Percentiles rank a stretch among this genome's conserved stretches.
Conservation (phyloP, 2,113 vertebrate genomes). For the Turnix velox region DNA sequence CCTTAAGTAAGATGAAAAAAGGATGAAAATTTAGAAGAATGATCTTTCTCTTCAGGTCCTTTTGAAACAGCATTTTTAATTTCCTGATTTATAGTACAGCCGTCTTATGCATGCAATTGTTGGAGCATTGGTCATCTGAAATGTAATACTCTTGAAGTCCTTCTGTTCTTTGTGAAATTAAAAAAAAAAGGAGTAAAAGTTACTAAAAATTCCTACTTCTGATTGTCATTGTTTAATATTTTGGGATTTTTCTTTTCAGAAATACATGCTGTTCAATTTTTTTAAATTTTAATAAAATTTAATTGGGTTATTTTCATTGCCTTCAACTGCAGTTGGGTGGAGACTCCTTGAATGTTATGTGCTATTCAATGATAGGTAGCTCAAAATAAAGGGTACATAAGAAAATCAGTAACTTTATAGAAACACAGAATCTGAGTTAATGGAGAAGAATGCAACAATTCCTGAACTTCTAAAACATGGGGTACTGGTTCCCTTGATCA, state of each 20-base stretch:
- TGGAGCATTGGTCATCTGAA: neutral
- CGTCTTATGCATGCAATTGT: neutral
- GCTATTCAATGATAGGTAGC: neutral
- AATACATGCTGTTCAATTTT: neutral
- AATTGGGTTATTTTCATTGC: neutral
- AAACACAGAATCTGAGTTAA: neutral
- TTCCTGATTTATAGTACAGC: neutral
- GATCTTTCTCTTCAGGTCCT: neutral
- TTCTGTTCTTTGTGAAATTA: neutral
- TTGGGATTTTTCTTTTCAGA: neutral
- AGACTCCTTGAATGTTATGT: neutral
- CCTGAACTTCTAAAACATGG: neutral
- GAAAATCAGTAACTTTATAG: neutral
- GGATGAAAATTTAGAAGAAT: neutral
- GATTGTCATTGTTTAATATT: neutral
- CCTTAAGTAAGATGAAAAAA: neutral
- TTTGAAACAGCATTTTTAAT: neutral
- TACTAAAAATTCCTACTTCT: neutral
- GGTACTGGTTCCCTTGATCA: conserved; percentile 11
- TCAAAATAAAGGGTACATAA: neutral
- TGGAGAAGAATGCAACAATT: neutral
- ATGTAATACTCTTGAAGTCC: neutral
- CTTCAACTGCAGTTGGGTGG: neutral
- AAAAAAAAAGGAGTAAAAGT: neutral
- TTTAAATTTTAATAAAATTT: neutral